phyloP scores from a whole-genome alignment of 2,888 invertebrate species.

The Fragum whitleyi region DNA sequence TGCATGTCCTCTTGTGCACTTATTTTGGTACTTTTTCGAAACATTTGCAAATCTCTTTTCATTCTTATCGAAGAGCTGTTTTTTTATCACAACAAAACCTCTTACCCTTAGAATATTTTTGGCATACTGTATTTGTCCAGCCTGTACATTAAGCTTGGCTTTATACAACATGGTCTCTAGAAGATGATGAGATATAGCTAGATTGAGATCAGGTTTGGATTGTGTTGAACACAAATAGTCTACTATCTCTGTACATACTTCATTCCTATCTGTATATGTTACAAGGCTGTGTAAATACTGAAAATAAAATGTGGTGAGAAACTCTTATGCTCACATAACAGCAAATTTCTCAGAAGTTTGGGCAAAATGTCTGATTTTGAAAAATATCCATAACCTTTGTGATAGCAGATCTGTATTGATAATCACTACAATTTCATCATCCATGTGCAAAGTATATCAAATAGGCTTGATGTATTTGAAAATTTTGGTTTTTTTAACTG shows the following conservation, averaged over 20 bases:
- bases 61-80: too few relatives aligned
- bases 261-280: conserved; percentile 71
- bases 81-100: too few relatives aligned
- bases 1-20: too few relatives aligned
- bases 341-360: too few relatives aligned
- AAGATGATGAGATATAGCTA: conserved; percentile 75
- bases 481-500: too few relatives aligned
- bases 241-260: conserved; percentile 72
- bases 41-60: too few relatives aligned
- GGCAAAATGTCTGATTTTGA: not conserved
- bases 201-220: conserved; percentile 33
- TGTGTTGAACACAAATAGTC: conserved; percentile 68
- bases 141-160: conserved; percentile 73
- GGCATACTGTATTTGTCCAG: conserved; percentile 72
- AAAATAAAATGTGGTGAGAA: conserved; percentile 36
- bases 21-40: too few relatives aligned
- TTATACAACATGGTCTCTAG: conserved; percentile 81
- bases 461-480: too few relatives aligned
- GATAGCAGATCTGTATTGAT: too few relatives aligned
- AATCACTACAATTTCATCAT: too few relatives aligned
- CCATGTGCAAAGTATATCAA: too few relatives aligned
- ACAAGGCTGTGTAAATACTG: conserved; percentile 75
- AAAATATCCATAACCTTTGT: too few relatives aligned
- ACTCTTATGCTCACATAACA: not conserved
- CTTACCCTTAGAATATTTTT: conserved; percentile 70